Evolutionary conservation across 2,888 invertebrate species (phyloP), one percentile per base, ranked within the genome.

Genomic region (Actias luna): DNA sequence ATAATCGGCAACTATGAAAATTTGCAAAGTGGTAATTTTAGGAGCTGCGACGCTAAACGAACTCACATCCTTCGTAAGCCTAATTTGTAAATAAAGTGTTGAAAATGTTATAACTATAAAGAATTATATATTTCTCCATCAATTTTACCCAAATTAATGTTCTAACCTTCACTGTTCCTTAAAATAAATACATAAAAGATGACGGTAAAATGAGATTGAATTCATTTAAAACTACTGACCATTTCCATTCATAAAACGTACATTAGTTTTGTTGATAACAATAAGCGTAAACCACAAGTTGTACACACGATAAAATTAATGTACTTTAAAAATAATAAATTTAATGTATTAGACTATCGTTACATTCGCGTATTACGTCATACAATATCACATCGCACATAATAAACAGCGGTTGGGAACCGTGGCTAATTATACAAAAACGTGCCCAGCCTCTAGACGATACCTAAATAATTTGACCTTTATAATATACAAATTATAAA

Each of bases 381-480:
- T 27, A 27, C 29, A 16, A 5, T 29, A 55, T 29, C 29, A 55
- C 7, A 55, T 5, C 55, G n/a, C 29, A 55, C 55, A 55, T 55
- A 55, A 55, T 55, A 55, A 55, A 27, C 29, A 55, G 55, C 55
- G 29, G 29, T 55, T 29, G 29, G 29, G 29, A 55, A 55, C 55
- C 55, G 29, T 29, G 27, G 16, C 29, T 55, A 55, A 55, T 55
- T 55, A 55, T 55, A 29, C 55, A 55, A 55, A 55, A 55, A 55
- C 55, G 55, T 55, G 55, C 29, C n/a, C 29, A 55, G 55, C 29
- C 29, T 55, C 29, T 55, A 8, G 55, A 55, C 29, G 55, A 29
- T 29, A 55, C n/a, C 29, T 50, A 29, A 55, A 55, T 55, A 29
- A 55, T 29, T 55, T 29, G 29, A 55, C 29, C 27, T 29, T 29